Base-by-base conservation (phyloP, 2,797 vertebrate genomes). In the Halcyon leucocephala region DNA sequence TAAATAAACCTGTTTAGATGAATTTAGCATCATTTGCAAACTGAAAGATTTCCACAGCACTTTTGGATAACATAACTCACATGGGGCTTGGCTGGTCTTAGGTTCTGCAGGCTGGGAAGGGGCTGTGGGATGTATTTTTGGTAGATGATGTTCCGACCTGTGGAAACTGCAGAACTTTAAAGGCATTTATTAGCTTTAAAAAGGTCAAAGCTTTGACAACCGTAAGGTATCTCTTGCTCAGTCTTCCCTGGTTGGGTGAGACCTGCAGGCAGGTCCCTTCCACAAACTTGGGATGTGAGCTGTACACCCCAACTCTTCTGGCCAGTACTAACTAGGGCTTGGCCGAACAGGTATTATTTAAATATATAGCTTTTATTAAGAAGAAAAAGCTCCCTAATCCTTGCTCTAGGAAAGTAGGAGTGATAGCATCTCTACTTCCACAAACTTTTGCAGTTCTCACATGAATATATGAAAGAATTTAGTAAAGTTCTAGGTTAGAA, bases 401-500 rank as follows among this genome's bases (percentile, higher is more conserved):
- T 81, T 81, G 25, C 86, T 85, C 62, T 86, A 49, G 76, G 83
- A 64, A 89, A 78, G 46, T 55, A 55, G 86, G 79, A 91, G 60
- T 87, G 91, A 94, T 94, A 92, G 58, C 60, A 73, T 96, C 91
- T 79, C 62, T 67, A 7, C 81, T 92, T 95, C 71, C 82, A 66
- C 89, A 49, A 73, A 82, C 73, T 79, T 92, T 88, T 49, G 22
- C 76, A 28, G 48, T 83, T 93, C 77, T 95, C 81, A 72, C 71
- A 31, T 87, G 70, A 95, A 91, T 95, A 82, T 91, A 69, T 85
- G 90, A 86, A 96, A 89, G 90, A 93, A 90, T 95, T 94, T 89
- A 95, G 61, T 95, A 95, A 92, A 52, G 21, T 88, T 87, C 55
- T 65, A 49, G 91, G 48, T 93, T 77, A 74, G 80, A 95, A 93